phyloP scores from a whole-genome alignment of 2,888 invertebrate species.

The Hyposoter dolosus region DNA sequence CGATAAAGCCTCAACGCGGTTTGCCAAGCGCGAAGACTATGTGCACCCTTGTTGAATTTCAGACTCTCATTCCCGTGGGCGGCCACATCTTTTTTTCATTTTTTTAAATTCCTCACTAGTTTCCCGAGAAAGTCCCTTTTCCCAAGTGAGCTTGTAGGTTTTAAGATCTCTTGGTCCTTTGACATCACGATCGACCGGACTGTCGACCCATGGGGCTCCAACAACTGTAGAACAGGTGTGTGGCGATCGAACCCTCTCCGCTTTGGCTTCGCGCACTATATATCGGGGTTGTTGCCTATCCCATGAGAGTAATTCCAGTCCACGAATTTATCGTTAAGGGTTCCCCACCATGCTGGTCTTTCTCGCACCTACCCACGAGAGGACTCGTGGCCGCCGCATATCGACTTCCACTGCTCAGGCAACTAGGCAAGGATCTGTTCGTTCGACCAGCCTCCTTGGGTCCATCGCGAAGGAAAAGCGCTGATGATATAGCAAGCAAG shows the following conservation, averaged over 20 bases:
- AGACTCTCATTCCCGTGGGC: slow-evolving; percentile 25
- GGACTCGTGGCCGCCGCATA: slow-evolving; percentile 26
- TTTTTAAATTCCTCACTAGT: background rate
- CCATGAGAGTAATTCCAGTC: slow-evolving; percentile 63
- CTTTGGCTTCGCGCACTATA: background rate
- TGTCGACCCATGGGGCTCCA: slow-evolving; percentile 48
- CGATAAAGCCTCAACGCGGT: slow-evolving; percentile 22
- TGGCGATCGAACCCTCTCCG: slow-evolving; percentile 20
- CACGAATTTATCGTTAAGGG: slow-evolving; percentile 67
- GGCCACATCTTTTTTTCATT: slow-evolving; percentile 34
- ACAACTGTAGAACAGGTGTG: slow-evolving; percentile 53
- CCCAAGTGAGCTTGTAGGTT: slow-evolving; percentile 44
- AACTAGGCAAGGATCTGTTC: slow-evolving; percentile 45
- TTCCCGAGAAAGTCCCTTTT: slow-evolving; percentile 20
- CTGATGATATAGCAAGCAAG: slow-evolving; percentile 63
- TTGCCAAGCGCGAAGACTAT: slow-evolving; percentile 34
- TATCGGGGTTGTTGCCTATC: slow-evolving; percentile 59
- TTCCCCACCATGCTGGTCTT: slow-evolving; percentile 28
- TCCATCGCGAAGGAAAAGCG: slow-evolving; percentile 23
- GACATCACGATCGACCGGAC: slow-evolving; percentile 55
- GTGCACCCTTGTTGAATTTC: slow-evolving; percentile 24
- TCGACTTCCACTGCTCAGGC: slow-evolving; percentile 46
- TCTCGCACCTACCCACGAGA: slow-evolving; percentile 39
- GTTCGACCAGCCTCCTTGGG: slow-evolving; percentile 35
- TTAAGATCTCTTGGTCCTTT: slow-evolving; percentile 27